A percentile compares a stretch with the other conserved stretches of the same genome.
Evolutionary conservation across 92 coral and sea anemone species (phyloP).

Genomic region (Hydrozoanthus gracilis): DNA sequence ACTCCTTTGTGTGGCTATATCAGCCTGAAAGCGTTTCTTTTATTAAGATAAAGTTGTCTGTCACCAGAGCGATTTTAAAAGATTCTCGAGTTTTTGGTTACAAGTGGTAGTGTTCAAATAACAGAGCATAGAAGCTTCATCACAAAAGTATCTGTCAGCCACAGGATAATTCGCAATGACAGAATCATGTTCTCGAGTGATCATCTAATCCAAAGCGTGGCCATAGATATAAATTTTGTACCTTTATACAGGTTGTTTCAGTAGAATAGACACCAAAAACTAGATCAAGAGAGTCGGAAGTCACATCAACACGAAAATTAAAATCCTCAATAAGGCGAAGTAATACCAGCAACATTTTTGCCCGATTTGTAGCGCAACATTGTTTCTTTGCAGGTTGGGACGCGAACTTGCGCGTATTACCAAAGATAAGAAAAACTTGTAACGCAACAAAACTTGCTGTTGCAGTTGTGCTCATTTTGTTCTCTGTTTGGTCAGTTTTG

Average conservation of each 20-base stretch:
- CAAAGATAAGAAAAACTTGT: background rate
- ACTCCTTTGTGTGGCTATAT: too few species aligned
- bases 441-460: background rate
- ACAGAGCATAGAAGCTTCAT: background rate
- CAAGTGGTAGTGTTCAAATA: background rate
- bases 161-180: background rate
- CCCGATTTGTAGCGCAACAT: background rate
- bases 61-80: too few species aligned
- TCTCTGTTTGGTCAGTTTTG: slow-evolving; percentile 12
- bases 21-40: too few species aligned
- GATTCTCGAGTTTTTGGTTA: too few species aligned
- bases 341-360: slow-evolving; percentile 14
- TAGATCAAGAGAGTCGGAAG: too few species aligned
- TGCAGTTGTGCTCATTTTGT: slow-evolving; percentile 13
- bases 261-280: too few species aligned
- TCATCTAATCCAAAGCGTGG: background rate
- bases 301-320: too few species aligned
- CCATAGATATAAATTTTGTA: background rate
- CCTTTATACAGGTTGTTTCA: too few species aligned
- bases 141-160: background rate
- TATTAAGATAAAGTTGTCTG: too few species aligned
- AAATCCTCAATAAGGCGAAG: background rate
- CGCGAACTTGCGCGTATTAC: background rate
- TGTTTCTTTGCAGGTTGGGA: slow-evolving; percentile 19
- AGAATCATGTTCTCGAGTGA: background rate